A percentile compares a stretch with the other conserved stretches of the same genome.
These are phyloP conservation scores for Gambusia yucatana DNA, from an alignment of 2,797 vertebrate genomes.

Conservation along the genomic window DNA sequence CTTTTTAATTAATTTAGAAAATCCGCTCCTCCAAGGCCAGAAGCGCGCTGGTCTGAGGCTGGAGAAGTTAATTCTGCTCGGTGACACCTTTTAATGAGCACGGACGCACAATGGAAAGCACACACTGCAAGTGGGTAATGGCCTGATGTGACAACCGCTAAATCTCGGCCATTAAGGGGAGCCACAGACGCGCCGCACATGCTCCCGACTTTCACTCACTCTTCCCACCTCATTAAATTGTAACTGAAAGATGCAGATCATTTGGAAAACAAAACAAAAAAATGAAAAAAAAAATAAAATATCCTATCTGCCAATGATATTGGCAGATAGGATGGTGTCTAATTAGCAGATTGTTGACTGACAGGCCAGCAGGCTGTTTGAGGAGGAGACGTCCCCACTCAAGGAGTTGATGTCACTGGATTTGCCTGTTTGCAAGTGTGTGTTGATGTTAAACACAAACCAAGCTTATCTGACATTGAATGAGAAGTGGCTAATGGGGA, in stretches of 20 bases:
- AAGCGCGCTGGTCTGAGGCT: slow-evolving; percentile 41
- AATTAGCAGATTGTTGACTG: slow-evolving; percentile 58
- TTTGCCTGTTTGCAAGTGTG: slow-evolving; percentile 2
- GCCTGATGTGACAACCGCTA: slow-evolving; percentile 39
- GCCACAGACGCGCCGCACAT: slow-evolving; percentile 33
- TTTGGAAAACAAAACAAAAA: slow-evolving; percentile 26
- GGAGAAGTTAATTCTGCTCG: slow-evolving; percentile 44
- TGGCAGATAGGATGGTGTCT: slow-evolving; percentile 38
- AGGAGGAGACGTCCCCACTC: slow-evolving; percentile 14
- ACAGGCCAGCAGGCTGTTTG: slow-evolving; percentile 34
- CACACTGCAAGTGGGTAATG: slow-evolving; percentile 56
- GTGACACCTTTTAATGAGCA: slow-evolving; percentile 62
- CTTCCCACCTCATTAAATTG: slow-evolving; percentile 57
- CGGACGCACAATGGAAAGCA: slow-evolving; percentile 39
- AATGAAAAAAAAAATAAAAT: background rate
- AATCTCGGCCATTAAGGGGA: slow-evolving; percentile 48
- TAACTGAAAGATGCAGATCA: slow-evolving; percentile 25
- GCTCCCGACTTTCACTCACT: slow-evolving; percentile 40
- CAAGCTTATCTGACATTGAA: slow-evolving; percentile 16
- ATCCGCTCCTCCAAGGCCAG: slow-evolving; percentile 41
- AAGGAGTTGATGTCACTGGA: slow-evolving; percentile 16
- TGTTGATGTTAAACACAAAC: slow-evolving; percentile 15
- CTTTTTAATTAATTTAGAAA: slow-evolving; percentile 55
- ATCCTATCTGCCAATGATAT: too few species aligned
- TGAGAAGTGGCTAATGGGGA: slow-evolving; percentile 22